Evolutionary conservation across 2,888 invertebrate species (phyloP), one percentile per base, ranked within the genome.

Genomic region (Lomographa bimaculata): DNA sequence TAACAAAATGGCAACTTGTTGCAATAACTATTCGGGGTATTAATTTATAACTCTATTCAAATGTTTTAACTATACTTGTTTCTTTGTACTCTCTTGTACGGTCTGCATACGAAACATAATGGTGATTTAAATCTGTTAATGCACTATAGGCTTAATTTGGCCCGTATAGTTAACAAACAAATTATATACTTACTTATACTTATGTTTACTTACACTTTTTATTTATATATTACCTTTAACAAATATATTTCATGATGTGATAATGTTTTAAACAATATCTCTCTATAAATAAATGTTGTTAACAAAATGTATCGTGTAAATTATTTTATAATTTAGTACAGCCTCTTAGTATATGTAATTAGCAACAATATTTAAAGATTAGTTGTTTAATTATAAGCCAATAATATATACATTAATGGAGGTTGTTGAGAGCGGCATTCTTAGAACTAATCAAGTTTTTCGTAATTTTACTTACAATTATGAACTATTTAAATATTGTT

Each of bases 1-100:
- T 35, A 34, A 42, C 23, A 12, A 58, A 86, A 86, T 89, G 86
- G 61, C 84, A 66, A 71, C 84, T 86, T 82, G 87, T 89, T 84
- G 74, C 84, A 71, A 63, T 71, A 75, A 87, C 87, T 57, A 37
- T 46, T 18, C 24, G 50, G 80, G 80, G 80, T 70, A 56, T 54
- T 68, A 60, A 65, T 64, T 68, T 67, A 64, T 49, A 45, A 26
- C 11, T 25, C 12, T 39, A n/a, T 33, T 38, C 45, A 47, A 25
- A 26, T 24, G 3, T 7, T 6, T 27, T 21, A 14, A 19, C 19
- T n/a, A n/a, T n/a, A n/a, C n/a, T n/a, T n/a, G n/a, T n/a, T n/a
- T n/a, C n/a, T n/a, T n/a, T n/a, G n/a, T n/a, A n/a, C n/a, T n/a
- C n/a, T n/a, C n/a, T n/a, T n/a, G n/a, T n/a, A n/a, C n/a, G n/a